These are phyloP conservation scores for Leucoma salicis DNA, from an alignment of 2,888 invertebrate genomes.

Conservation along the genomic window DNA sequence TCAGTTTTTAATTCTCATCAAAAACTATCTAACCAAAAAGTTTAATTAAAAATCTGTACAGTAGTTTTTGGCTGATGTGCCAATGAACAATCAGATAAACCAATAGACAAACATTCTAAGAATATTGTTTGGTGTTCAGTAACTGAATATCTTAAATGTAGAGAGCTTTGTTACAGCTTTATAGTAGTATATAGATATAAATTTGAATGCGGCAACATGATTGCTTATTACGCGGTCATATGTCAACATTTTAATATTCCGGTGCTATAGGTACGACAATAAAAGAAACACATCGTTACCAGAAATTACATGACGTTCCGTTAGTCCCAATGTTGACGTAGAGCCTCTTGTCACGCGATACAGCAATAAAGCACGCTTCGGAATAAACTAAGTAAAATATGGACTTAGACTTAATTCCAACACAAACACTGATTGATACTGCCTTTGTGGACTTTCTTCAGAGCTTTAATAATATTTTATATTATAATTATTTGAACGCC, in stretches of 20 bases:
- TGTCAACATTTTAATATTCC: slow-evolving; percentile 40
- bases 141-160: no score
- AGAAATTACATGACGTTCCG: slow-evolving; percentile 74
- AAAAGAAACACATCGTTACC: slow-evolving; percentile 75
- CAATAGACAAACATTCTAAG: no score
- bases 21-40: no score
- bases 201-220: slow-evolving; percentile 19
- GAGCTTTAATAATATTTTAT: slow-evolving; percentile 21
- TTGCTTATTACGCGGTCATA: slow-evolving; percentile 29
- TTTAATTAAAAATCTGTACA: no score
- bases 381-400: slow-evolving; percentile 46
- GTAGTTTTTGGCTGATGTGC: no score
- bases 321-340: slow-evolving; percentile 66
- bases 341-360: slow-evolving; percentile 68
- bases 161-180: no score
- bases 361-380: slow-evolving; percentile 60
- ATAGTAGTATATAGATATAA: slow-evolving; percentile 25
- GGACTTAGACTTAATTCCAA: slow-evolving; percentile 29
- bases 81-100: no score
- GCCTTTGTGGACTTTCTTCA: slow-evolving; percentile 22
- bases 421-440: slow-evolving; percentile 38
- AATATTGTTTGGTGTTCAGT: no score
- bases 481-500: slow-evolving; percentile 16
- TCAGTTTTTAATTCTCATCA: no score
- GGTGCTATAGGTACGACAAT: slow-evolving; percentile 47